phyloP scores from a whole-genome alignment of 2,888 invertebrate species.

The Lepidocyrtinus sp. region DNA sequence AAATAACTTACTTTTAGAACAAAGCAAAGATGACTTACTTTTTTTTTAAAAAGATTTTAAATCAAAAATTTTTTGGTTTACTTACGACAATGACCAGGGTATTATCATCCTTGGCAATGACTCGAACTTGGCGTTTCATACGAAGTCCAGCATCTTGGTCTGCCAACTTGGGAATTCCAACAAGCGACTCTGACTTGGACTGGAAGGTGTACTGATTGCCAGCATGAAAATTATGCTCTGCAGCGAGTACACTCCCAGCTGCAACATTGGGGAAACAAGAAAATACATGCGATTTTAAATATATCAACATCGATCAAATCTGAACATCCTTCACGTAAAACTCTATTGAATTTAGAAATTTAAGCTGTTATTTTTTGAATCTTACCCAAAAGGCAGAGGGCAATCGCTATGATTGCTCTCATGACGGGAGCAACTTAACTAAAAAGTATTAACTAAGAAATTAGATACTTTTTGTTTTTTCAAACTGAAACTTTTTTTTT shows the following conservation, averaged over 20 bases:
- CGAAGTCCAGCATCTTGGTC: slow-evolving; percentile 35
- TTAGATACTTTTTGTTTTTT: too few relatives aligned
- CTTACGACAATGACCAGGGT: slow-evolving; percentile 43
- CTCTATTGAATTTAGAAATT: too few relatives aligned
- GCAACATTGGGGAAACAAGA: background rate
- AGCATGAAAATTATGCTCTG: slow-evolving; percentile 53
- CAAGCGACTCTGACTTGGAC: slow-evolving; percentile 28
- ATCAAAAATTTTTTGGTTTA: too few relatives aligned
- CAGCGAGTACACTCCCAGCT: slow-evolving; percentile 54
- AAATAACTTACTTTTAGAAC: slow-evolving; percentile 7
- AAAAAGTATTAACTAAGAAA: too few relatives aligned
- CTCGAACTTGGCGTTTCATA: slow-evolving; percentile 14
- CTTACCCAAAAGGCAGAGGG: slow-evolving; percentile 58
- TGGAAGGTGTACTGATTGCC: slow-evolving; percentile 48
- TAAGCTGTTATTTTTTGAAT: too few relatives aligned
- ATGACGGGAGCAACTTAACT: slow-evolving; percentile 44
- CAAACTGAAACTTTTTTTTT: too few relatives aligned
- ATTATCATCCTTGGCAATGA: slow-evolving; percentile 35
- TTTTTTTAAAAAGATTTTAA: too few relatives aligned
- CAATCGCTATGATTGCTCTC: slow-evolving; percentile 53
- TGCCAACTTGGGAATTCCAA: slow-evolving; percentile 33
- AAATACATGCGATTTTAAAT: background rate
- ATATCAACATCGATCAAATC: background rate
- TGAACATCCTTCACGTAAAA: slow-evolving; percentile 5
- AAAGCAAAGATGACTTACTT: too few relatives aligned